Percentiles rank a stretch among this genome's conserved stretches.
Evolutionary conservation across 2,113 vertebrate genomes (phyloP).

Genomic region (Cygnus atratus): DNA sequence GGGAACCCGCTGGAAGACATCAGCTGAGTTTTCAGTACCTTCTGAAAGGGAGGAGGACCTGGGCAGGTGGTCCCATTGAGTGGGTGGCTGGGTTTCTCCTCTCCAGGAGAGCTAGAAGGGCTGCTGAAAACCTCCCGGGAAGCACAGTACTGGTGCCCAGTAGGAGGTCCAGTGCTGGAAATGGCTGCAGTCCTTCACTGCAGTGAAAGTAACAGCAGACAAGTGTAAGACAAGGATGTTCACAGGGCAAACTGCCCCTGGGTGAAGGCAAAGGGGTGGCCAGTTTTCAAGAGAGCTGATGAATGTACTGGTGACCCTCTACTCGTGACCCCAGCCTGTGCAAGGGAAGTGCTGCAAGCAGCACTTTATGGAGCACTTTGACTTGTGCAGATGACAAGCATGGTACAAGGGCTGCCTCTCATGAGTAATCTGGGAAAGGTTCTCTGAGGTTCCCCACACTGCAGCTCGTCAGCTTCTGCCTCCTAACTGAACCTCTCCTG

Average conservation of each 20-base stretch:
- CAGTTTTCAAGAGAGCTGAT: not conserved
- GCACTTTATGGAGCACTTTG: not conserved
- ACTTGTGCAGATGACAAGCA: not conserved
- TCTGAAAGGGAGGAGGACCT: not conserved
- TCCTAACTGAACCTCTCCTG: not conserved
- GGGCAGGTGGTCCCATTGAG: not conserved
- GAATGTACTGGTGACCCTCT: not conserved
- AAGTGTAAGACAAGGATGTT: not conserved
- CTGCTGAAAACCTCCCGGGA: not conserved
- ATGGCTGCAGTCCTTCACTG: not conserved
- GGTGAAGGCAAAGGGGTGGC: not conserved
- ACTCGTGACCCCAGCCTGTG: not conserved
- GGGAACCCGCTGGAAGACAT: not conserved
- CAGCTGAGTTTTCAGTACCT: not conserved
- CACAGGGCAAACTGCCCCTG: not conserved
- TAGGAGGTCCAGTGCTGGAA: not conserved
- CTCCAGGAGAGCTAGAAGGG: not conserved
- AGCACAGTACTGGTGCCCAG: not conserved
- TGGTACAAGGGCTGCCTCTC: not conserved
- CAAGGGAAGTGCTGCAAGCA: fast-evolving
- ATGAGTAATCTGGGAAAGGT: not conserved
- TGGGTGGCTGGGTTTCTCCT: not conserved
- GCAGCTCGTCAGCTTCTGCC: not conserved
- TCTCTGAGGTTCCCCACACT: not conserved
- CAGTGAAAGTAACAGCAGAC: not conserved